phyloP scores from a whole-genome alignment of 2,797 vertebrate species.

The Phrynocephalus guinanensis region DNA sequence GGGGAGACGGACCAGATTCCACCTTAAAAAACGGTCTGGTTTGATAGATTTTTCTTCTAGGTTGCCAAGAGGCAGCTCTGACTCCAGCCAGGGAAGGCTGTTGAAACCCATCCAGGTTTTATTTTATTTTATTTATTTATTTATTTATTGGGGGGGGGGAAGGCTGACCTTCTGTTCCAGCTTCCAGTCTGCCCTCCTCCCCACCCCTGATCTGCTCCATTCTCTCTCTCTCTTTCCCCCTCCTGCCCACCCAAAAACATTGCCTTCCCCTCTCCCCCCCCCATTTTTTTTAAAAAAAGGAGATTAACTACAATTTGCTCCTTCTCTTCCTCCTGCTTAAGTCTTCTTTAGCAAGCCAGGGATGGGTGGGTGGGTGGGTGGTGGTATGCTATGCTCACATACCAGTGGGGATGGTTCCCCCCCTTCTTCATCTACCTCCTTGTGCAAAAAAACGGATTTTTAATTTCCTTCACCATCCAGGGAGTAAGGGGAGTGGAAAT shows the following conservation, averaged over 20 bases:
- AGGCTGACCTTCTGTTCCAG: conserved; percentile 87
- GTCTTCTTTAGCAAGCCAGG: not conserved
- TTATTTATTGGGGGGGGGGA: too few species aligned
- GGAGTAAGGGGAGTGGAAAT: not conserved
- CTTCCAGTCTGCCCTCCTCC: conserved; percentile 30
- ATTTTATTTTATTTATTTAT: too few species aligned
- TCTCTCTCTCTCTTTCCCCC: not conserved
- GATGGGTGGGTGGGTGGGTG: not conserved
- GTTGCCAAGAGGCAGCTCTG: conserved; percentile 90
- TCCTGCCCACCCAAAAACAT: not conserved
- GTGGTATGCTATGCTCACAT: not conserved
- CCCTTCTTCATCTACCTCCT: too few species aligned
- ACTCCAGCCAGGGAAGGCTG: conserved; percentile 86
- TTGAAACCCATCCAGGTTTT: conserved; percentile 88
- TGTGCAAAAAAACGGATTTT: not conserved
- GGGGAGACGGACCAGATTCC: conserved; percentile 72
- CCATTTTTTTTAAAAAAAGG: not conserved
- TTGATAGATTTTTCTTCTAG: conserved; percentile 86
- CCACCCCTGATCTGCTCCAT: not conserved
- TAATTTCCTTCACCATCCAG: not conserved
- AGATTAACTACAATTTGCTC: not conserved
- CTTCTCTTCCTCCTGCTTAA: not conserved
- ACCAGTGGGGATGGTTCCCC: too few species aligned
- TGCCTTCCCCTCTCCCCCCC: not conserved
- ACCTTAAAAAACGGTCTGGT: conserved; percentile 82